Evolutionary conservation across 2,113 vertebrate species (phyloP).

Genomic region (Poecilia latipinna): DNA sequence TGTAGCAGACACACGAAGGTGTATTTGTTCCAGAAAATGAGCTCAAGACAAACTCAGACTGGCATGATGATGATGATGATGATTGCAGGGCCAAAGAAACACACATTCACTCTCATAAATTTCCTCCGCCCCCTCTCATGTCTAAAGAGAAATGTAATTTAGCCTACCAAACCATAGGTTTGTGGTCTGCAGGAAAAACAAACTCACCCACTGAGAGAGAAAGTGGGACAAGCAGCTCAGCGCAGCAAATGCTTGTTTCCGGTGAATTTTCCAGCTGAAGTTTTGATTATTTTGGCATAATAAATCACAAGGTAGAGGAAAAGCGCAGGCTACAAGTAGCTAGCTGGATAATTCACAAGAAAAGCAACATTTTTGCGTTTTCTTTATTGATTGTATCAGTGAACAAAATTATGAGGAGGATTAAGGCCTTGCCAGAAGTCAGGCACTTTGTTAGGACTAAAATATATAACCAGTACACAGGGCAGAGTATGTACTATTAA

Average conservation of each 20-base stretch:
- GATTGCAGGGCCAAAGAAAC: slow-evolving; percentile 24
- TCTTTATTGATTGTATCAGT: too few relatives aligned
- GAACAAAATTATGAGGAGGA: too few relatives aligned
- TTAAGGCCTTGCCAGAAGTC: background rate
- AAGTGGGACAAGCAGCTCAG: slow-evolving; percentile 52
- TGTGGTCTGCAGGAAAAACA: slow-evolving; percentile 70
- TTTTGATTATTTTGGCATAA: slow-evolving; percentile 1
- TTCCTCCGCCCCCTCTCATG: slow-evolving; percentile 59
- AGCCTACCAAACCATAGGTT: slow-evolving; percentile 67
- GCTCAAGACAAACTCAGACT: slow-evolving; percentile 56
- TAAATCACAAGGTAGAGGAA: background rate
- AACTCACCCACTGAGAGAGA: slow-evolving; percentile 66
- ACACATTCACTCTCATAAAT: slow-evolving; percentile 37
- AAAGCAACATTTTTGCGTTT: background rate
- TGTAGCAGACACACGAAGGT: slow-evolving; percentile 46
- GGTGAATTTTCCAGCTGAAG: slow-evolving; percentile 20
- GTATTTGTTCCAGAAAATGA: slow-evolving; percentile 48
- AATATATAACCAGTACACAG: background rate
- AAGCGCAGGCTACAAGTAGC: background rate
- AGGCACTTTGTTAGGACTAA: background rate
- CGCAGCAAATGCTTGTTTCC: slow-evolving; percentile 47
- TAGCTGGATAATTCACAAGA: background rate
- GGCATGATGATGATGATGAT: slow-evolving; percentile 19
- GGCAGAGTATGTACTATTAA: background rate
- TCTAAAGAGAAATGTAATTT: slow-evolving; percentile 63